These are phyloP conservation scores for Paedocypris sp. DNA, from an alignment of 2,113 vertebrate genomes.

Conservation along the genomic window DNA sequence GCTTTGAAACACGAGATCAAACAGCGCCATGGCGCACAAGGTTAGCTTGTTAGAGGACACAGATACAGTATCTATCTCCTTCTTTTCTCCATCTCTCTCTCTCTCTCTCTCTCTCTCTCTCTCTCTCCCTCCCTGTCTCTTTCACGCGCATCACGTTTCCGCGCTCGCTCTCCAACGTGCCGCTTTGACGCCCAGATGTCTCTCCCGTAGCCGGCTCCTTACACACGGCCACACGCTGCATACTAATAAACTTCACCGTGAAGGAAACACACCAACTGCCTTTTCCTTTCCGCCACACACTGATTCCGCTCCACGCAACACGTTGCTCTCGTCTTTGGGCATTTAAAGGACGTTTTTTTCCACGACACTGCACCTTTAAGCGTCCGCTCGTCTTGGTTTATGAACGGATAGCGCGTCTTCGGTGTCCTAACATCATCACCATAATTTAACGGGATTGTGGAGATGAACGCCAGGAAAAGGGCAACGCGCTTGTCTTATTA, in stretches of 20 bases:
- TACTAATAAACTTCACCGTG: slow-evolving; percentile 31
- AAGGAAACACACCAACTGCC: background rate
- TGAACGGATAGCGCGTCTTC: background rate
- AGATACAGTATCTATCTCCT: slow-evolving; percentile 15
- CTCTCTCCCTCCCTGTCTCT: background rate
- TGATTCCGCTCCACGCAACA: slow-evolving; percentile 7
- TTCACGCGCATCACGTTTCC: slow-evolving; percentile 25
- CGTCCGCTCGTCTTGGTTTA: background rate
- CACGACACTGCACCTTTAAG: background rate
- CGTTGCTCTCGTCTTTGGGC: slow-evolving; percentile 1
- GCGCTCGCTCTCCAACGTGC: slow-evolving; percentile 24
- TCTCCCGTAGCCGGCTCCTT: slow-evolving; percentile 19
- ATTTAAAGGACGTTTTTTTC: slow-evolving; percentile 1
- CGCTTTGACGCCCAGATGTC: slow-evolving; percentile 28
- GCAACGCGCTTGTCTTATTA: no score
- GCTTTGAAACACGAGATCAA: slow-evolving; percentile 4
- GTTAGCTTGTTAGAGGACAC: slow-evolving; percentile 25
- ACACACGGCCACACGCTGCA: slow-evolving; percentile 27
- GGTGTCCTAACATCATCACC: background rate
- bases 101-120: background rate
- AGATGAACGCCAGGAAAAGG: background rate
- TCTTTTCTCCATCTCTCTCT: slow-evolving; percentile 8
- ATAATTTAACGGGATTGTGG: background rate
- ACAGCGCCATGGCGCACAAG: slow-evolving; percentile 15
- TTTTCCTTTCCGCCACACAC: slow-evolving; percentile 1